Evolutionary conservation across 2,797 vertebrate genomes (phyloP), one percentile per base, ranked within the genome.

Genomic region (Channallabes apus): DNA sequence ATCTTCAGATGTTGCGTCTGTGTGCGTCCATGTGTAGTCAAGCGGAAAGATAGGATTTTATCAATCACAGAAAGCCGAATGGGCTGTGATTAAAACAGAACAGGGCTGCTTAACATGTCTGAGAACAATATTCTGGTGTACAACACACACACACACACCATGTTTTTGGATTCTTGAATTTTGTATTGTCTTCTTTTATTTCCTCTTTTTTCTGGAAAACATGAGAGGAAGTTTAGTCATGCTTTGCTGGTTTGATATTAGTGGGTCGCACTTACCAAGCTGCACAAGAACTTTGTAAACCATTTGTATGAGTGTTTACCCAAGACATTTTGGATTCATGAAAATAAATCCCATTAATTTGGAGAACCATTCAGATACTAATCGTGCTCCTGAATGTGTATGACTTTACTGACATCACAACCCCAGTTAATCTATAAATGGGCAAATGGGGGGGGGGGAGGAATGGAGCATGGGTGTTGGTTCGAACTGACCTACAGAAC

Each of bases 111-210:
- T 27, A 8, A 64, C 32, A 78, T 35, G 56, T 35, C 35, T 62
- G 29, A 80, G 24, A 80, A 64, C n/a, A 64, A 41, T 64, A 64
- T n/a, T 77, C 24, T 4, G 1, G 22, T 35, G 6, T 78, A 22
- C 4, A 22, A 20, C 17, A 59, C 0, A 12, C 5, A 17, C 18
- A 46, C 38, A 15, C n/a, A 29, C 65, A n/a, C 20, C 41, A 29
- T 22, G 32, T 69, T 38, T 38, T 35, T 35, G 32, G 97, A 96
- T 92, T 98, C 97, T 93, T 98, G 86, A 94, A 99, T 96, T 97
- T 99, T 90, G 97, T 96, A 94, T 97, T 98, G 91, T 97, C 93
- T 98, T 97, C 91, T 97, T 99, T 95, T 96, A 98, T 93, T 94
- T 98, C 94, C 97, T 97, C 95, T 98, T 99, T 84, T 84, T 95